Evolutionary conservation across 2,888 invertebrate species (phyloP).

Genomic region (Heliconius aoede): DNA sequence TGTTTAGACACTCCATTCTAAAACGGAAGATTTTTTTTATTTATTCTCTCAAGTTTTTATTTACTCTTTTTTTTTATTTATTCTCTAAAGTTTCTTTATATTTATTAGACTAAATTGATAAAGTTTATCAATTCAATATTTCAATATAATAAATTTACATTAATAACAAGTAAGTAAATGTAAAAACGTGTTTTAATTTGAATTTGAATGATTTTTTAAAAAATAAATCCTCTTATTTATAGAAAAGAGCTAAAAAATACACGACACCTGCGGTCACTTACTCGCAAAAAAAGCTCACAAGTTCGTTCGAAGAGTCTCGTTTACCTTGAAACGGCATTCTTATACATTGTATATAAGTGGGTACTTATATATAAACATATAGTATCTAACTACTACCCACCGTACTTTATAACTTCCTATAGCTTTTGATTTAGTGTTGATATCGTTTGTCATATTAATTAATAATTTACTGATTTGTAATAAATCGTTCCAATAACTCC

Average conservation of each 20-base stretch:
- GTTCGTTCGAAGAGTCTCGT: slow-evolving; percentile 53
- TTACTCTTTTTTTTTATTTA: too few species aligned
- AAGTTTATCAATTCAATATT: not conserved
- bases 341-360: slow-evolving; percentile 43
- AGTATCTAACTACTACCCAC: slow-evolving; percentile 28
- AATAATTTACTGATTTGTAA: not conserved
- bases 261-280: slow-evolving; percentile 36
- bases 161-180: not conserved
- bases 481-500: not conserved
- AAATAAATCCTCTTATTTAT: not conserved
- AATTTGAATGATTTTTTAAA: not conserved
- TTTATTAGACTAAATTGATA: not conserved
- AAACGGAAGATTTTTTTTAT: too few species aligned
- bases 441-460: not conserved
- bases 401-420: slow-evolving; percentile 32
- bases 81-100: not conserved
- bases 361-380: slow-evolving; percentile 32
- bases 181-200: not conserved
- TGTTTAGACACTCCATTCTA: too few species aligned
- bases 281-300: slow-evolving; percentile 46
- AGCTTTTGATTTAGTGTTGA: slow-evolving; percentile 6
- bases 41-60: not conserved
- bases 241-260: not conserved
- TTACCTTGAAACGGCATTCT: slow-evolving; percentile 55
- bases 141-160: not conserved